Percentiles rank a stretch among this genome's conserved stretches.
Evolutionary conservation across 2,797 vertebrate genomes (phyloP).

Genomic region (Spea hammondii): DNA sequence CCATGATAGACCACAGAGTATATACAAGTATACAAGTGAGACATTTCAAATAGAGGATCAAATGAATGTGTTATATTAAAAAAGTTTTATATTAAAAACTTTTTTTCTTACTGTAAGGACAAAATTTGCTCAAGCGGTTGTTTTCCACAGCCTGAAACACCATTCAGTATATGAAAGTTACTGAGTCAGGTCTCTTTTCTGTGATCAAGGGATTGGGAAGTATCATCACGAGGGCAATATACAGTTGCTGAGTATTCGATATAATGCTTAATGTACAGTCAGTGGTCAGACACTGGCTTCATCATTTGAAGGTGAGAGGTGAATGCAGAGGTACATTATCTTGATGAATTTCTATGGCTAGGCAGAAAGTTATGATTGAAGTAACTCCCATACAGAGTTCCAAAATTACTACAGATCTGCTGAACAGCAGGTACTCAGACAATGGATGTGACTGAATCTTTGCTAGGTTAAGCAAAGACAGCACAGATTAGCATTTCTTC

Average conservation of each 20-base stretch:
- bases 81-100: too few relatives aligned
- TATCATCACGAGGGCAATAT: constrained; percentile 20
- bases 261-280: constrained; percentile 14
- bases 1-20: too few relatives aligned
- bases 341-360: constrained; percentile 32
- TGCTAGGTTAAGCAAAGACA: background rate
- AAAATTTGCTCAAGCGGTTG: background rate
- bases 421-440: constrained; percentile 17
- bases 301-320: constrained; percentile 11
- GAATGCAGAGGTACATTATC: constrained; percentile 33
- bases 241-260: constrained; percentile 30
- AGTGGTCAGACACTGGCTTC: constrained; percentile 16
- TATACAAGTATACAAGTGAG: too few relatives aligned
- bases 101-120: background rate
- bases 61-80: too few relatives aligned
- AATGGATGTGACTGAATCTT: background rate
- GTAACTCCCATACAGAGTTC: background rate
- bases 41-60: too few relatives aligned
- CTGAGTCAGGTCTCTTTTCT: constrained; percentile 1
- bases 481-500: background rate
- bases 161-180: constrained; percentile 5
- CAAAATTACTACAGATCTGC: constrained; percentile 34
- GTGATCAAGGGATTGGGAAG: constrained; percentile 7
- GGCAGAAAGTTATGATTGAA: constrained; percentile 24
- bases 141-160: background rate